Evolutionary conservation across 2,888 invertebrate species (phyloP).

Genomic region (Merodon equestris): DNA sequence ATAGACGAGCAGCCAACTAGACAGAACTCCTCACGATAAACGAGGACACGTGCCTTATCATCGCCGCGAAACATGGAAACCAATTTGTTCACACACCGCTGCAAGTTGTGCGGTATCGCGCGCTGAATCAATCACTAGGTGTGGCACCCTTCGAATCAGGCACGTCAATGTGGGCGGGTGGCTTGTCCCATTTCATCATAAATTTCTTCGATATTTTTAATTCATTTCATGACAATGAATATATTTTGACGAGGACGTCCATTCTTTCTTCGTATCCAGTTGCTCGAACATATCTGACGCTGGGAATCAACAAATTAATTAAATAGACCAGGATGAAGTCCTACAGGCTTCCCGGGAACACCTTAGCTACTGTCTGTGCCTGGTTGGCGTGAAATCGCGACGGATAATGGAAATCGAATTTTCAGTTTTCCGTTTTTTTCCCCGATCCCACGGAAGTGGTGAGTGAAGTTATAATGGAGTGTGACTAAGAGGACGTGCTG

Average conservation of each 20-base stretch:
- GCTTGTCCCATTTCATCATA: constrained; percentile 34
- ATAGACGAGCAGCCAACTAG: neutral
- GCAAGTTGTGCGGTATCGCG: constrained; percentile 39
- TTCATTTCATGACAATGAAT: constrained; percentile 68
- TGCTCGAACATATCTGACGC: constrained; percentile 42
- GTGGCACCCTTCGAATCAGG: constrained; percentile 43
- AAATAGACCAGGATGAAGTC: constrained; percentile 32
- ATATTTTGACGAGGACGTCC: constrained; percentile 44
- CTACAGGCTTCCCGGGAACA: neutral
- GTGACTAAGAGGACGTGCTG: constrained; percentile 40
- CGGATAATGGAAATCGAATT: constrained; percentile 66
- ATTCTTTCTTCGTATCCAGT: constrained; percentile 1
- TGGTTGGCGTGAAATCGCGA: constrained; percentile 65
- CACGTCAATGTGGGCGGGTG: constrained; percentile 35
- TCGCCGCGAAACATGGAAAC: constrained; percentile 58
- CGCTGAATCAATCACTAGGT: constrained; percentile 50
- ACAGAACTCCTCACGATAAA: constrained; percentile 71
- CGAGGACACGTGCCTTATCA: constrained; percentile 78
- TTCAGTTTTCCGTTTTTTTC: neutral
- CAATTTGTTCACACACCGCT: constrained; percentile 60
- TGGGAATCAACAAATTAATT: constrained; percentile 65
- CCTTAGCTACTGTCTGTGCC: constrained; percentile 21
- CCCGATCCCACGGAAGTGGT: neutral
- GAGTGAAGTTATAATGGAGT: constrained; percentile 50
- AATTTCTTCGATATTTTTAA: constrained; percentile 60